Evolutionary conservation across 2,113 vertebrate genomes (phyloP).

Genomic region (Cebus imitator): DNA sequence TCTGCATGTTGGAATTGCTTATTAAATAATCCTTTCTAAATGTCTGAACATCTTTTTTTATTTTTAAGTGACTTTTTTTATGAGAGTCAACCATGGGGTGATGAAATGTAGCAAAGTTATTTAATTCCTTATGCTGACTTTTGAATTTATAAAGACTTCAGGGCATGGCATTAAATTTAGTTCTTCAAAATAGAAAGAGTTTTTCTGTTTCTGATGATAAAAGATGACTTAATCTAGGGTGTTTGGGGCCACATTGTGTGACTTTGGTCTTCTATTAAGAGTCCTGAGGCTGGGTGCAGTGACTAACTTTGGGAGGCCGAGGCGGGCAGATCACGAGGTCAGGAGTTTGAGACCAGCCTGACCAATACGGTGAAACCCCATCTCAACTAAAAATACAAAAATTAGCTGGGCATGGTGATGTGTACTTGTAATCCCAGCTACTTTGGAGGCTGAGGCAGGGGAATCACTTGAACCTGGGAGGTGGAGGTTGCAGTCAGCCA

Average conservation of each 20-base stretch:
- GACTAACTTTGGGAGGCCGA: too few relatives aligned
- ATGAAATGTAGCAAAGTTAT: background rate
- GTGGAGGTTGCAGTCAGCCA: too few relatives aligned
- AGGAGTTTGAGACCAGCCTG: too few relatives aligned
- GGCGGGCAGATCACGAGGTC: too few relatives aligned
- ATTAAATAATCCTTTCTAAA: background rate
- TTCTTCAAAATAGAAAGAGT: background rate
- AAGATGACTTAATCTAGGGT: background rate
- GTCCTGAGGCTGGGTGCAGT: too few relatives aligned
- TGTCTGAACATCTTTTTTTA: background rate
- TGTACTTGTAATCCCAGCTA: too few relatives aligned
- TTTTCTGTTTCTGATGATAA: slow-evolving; percentile 1
- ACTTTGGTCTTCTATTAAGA: background rate
- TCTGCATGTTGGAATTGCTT: background rate
- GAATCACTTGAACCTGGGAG: too few relatives aligned
- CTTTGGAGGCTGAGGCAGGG: too few relatives aligned
- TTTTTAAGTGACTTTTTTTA: background rate
- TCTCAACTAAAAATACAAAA: too few relatives aligned
- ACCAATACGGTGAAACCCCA: too few relatives aligned
- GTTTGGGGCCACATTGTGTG: background rate
- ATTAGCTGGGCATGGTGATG: too few relatives aligned
- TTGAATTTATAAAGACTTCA: background rate
- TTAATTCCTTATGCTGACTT: background rate
- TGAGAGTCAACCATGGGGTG: background rate
- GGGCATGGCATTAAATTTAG: background rate